Conservation (phyloP, 2,113 vertebrate species). For the Poeciliopsis retropinna region DNA sequence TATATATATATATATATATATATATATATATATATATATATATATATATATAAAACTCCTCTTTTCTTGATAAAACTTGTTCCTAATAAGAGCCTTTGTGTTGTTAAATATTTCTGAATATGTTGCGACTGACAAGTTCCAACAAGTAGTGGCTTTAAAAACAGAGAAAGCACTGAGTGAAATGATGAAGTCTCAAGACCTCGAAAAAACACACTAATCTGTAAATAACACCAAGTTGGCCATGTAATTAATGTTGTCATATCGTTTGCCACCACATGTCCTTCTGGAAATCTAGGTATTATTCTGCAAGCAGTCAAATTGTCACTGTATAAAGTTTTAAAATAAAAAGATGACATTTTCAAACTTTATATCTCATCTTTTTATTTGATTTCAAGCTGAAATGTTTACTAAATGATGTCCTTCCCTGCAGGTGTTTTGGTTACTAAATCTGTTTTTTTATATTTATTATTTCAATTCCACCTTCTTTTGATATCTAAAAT, state of each 20-base stretch:
- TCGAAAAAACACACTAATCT: no score
- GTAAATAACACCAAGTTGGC: no score
- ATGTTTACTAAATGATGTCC: slow-evolving; percentile 22
- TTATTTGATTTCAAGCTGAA: slow-evolving; percentile 7
- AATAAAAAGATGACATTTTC: not conserved
- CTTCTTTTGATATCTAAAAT: slow-evolving; percentile 12
- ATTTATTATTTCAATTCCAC: slow-evolving; percentile 7
- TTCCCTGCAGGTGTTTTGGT: slow-evolving; percentile 17
- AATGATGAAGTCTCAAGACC: not conserved
- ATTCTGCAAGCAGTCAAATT: not conserved
- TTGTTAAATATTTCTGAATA: not conserved
- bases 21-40: no score
- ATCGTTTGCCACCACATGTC: not conserved
- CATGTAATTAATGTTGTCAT: no score
- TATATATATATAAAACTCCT: no score
- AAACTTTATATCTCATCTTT: slow-evolving; percentile 5
- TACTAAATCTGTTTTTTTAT: slow-evolving; percentile 8
- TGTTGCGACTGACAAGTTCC: not conserved
- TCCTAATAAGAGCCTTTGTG: not conserved
- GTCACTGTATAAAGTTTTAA: not conserved
- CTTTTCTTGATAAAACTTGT: not conserved
- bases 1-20: no score
- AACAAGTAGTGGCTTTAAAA: not conserved
- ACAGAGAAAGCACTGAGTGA: not conserved
- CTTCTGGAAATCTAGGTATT: not conserved